Percentiles rank a stretch among this genome's conserved stretches.
These are phyloP conservation scores for Sarcophaga rosellei DNA, from an alignment of 2,888 invertebrate genomes.

Conservation along the genomic window DNA sequence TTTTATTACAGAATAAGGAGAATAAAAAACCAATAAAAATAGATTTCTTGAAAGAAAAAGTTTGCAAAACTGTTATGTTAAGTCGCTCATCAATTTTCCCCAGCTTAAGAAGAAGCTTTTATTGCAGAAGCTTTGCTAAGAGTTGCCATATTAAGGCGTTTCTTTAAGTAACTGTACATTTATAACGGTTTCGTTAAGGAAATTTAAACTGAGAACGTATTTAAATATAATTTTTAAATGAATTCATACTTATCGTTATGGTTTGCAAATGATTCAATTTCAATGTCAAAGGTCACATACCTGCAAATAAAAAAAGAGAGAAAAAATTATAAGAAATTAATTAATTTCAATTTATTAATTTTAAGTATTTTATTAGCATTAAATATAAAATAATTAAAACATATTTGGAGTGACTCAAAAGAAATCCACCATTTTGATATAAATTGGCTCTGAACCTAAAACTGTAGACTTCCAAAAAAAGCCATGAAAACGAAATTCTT, in stretches of 20 bases:
- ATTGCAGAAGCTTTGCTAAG: background rate
- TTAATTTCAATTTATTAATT: background rate
- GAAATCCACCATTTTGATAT: no score
- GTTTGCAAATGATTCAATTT: background rate
- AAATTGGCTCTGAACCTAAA: no score
- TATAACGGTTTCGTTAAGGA: background rate
- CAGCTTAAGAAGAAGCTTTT: background rate
- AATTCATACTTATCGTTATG: background rate
- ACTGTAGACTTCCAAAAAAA: no score
- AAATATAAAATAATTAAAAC: background rate
- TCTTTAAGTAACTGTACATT: no score
- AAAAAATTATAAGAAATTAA: background rate
- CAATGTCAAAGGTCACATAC: background rate
- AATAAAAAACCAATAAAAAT: background rate
- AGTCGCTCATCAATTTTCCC: background rate
- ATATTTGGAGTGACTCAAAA: no score
- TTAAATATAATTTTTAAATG: background rate
- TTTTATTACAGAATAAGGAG: conserved; percentile 8
- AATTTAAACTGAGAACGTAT: background rate
- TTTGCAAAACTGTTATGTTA: background rate
- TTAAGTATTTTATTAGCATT: background rate
- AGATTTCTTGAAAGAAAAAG: background rate
- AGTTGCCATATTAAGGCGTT: background rate
- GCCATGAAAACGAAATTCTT: no score
- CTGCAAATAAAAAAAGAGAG: conserved; percentile 17